These are phyloP conservation scores for Pachliopta kotzebuea DNA, from an alignment of 2,888 invertebrate species.

Conservation along the genomic window DNA sequence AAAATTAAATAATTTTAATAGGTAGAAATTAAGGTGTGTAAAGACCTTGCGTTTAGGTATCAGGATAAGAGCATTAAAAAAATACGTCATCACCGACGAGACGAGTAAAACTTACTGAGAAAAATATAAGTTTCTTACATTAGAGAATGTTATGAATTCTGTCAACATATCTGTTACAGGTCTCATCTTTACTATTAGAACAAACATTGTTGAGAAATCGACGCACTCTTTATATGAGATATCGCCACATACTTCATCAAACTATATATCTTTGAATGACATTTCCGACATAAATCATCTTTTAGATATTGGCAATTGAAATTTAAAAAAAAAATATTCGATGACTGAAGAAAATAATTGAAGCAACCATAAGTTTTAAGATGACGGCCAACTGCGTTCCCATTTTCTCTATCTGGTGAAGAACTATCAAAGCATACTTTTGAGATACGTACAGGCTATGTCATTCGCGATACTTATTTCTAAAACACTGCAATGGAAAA, in stretches of 20 bases:
- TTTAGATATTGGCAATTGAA: slow-evolving; percentile 8
- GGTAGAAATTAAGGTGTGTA: too few species aligned
- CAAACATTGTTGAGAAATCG: background rate
- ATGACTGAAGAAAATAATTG: slow-evolving; percentile 32
- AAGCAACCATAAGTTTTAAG: slow-evolving; percentile 26
- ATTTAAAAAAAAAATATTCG: background rate
- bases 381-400: slow-evolving; percentile 33
- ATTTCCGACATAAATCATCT: slow-evolving; percentile 41
- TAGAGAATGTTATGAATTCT: too few species aligned
- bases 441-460: slow-evolving; percentile 30
- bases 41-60: too few species aligned
- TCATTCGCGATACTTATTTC: slow-evolving; percentile 30
- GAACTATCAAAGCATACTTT: slow-evolving; percentile 33
- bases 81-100: too few species aligned
- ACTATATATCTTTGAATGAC: slow-evolving; percentile 50
- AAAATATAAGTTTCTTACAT: too few species aligned
- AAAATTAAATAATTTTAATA: too few species aligned
- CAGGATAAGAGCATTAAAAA: too few species aligned
- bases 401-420: slow-evolving; percentile 33
- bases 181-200: background rate
- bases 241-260: slow-evolving; percentile 37
- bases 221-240: background rate
- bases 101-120: too few species aligned
- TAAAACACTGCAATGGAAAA: slow-evolving; percentile 5
- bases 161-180: too few species aligned